A percentile compares a stretch with the other conserved stretches of the same genome.
phyloP scores from a whole-genome alignment of 2,797 vertebrate species.

The Clarias pachynema region DNA sequence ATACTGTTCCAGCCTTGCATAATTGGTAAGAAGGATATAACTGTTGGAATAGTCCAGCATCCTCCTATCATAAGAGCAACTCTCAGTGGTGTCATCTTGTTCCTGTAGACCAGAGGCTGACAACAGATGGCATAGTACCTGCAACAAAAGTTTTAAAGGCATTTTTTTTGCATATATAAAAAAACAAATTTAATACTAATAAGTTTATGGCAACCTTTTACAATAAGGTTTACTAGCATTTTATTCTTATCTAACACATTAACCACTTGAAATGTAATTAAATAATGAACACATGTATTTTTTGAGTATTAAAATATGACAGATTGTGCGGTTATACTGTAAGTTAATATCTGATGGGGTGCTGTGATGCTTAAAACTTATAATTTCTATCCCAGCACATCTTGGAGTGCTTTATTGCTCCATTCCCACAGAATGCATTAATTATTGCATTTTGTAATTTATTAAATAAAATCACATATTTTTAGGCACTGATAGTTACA shows the following conservation, averaged over 20 bases:
- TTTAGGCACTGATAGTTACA: neutral
- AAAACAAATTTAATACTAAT: neutral
- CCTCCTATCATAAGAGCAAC: conserved; percentile 94
- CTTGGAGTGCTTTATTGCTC: neutral
- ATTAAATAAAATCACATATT: neutral
- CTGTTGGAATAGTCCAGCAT: conserved; percentile 94
- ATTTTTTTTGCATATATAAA: neutral
- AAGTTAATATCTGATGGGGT: neutral
- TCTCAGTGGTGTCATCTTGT: conserved; percentile 95
- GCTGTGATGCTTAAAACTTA: neutral
- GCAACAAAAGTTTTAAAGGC: conserved; percentile 38
- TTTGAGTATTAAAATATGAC: neutral
- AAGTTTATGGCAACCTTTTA: neutral
- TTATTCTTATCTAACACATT: neutral
- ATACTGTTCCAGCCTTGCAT: conserved; percentile 99
- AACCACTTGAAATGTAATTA: neutral
- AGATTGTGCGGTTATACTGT: no score
- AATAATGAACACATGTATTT: neutral
- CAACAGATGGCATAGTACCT: conserved; percentile 99
- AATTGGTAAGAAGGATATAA: conserved; percentile 98
- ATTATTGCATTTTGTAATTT: neutral
- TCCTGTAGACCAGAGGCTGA: conserved; percentile 94
- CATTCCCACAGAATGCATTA: neutral
- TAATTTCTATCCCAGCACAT: neutral
- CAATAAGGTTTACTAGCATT: neutral